A percentile compares a stretch with the other conserved stretches of the same genome.
phyloP scores from a whole-genome alignment of 2,113 vertebrate species.

The Physeter macrocephalus region DNA sequence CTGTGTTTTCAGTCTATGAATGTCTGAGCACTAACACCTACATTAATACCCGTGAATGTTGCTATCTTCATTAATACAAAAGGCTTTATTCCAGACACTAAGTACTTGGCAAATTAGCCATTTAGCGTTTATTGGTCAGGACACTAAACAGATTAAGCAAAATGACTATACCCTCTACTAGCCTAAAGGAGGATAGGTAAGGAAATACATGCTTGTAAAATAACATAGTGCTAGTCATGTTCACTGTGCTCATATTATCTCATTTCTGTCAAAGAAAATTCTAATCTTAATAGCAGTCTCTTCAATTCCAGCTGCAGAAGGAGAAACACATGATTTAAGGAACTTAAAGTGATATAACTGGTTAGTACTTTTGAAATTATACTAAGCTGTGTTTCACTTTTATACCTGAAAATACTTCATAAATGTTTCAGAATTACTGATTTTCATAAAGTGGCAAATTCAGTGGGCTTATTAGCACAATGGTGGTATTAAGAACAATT shows the following conservation, averaged over 20 bases:
- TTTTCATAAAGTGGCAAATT: background rate
- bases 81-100: background rate
- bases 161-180: background rate
- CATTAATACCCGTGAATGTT: background rate
- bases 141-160: background rate
- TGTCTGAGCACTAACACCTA: background rate
- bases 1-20: background rate
- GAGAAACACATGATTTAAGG: background rate
- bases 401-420: background rate
- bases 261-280: slow-evolving; percentile 23
- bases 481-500: background rate
- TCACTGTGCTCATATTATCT: background rate
- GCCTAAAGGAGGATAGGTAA: background rate
- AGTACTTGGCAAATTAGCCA: background rate
- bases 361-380: background rate
- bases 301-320: background rate
- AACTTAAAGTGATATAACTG: background rate
- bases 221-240: background rate
- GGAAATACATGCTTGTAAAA: background rate
- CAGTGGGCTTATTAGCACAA: background rate
- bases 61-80: background rate
- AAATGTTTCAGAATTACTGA: background rate
- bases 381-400: background rate
- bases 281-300: background rate
- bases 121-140: background rate